phyloP scores from a whole-genome alignment of 1,140 invertebrate genomes.

The Odontomachus brunneus region DNA sequence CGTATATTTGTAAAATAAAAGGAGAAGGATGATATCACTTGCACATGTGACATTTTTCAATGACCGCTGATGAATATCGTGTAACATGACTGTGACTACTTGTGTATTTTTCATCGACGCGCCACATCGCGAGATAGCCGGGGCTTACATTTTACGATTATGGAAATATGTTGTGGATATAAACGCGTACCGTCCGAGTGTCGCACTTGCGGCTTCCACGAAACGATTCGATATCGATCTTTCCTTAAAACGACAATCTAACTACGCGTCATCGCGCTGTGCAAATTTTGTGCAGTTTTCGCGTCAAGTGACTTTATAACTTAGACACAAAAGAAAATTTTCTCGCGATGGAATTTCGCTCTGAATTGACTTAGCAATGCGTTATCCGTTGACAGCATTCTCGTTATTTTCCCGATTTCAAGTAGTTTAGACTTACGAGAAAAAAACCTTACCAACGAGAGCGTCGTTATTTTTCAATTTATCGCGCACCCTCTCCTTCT shows the following conservation, averaged over 20 bases:
- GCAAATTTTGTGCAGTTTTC: background rate
- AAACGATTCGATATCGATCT: conserved; percentile 29
- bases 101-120: conserved; percentile 37
- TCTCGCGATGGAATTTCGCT: background rate
- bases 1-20: no score
- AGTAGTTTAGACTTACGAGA: background rate
- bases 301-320: conserved; percentile 47
- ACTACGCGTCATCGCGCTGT: conserved; percentile 33
- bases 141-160: conserved; percentile 22
- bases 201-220: background rate
- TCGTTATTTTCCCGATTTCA: conserved; percentile 5
- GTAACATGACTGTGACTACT: conserved; percentile 29
- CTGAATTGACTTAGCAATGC: conserved; percentile 17
- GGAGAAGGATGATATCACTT: conserved; percentile 14
- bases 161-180: conserved; percentile 26
- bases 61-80: conserved; percentile 29
- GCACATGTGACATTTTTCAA: conserved; percentile 36
- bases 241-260: conserved; percentile 39
- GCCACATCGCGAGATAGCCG: background rate
- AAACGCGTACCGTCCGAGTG: conserved; percentile 8
- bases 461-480: background rate
- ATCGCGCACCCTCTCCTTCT: background rate
- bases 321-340: conserved; percentile 15
- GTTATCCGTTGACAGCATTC: conserved; percentile 23
- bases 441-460: no score